Evolutionary conservation across 2,113 vertebrate species (phyloP).

Genomic region (Choloepus hoffmanni): DNA sequence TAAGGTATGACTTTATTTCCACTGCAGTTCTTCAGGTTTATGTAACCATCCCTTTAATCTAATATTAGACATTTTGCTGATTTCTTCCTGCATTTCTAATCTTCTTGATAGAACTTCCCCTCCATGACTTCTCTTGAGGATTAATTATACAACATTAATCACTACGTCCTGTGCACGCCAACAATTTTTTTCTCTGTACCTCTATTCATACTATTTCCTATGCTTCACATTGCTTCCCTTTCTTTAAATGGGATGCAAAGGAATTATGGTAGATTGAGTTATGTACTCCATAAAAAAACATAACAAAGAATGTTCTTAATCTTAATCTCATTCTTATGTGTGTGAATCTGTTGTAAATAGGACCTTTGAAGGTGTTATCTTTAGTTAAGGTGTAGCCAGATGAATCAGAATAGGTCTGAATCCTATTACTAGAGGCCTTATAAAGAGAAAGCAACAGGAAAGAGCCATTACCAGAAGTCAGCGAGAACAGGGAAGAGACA

Average conservation of each 20-base stretch:
- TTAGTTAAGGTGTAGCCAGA: no score
- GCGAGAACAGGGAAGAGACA: no score
- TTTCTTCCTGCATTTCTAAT: not conserved
- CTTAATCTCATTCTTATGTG: no score
- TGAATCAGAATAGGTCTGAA: no score
- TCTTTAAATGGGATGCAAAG: not conserved
- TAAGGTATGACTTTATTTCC: not conserved
- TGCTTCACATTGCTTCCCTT: not conserved
- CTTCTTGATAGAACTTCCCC: not conserved
- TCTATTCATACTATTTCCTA: not conserved
- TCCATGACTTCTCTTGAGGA: not conserved
- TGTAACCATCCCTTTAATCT: not conserved
- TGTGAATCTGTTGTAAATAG: no score
- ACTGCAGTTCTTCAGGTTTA: not conserved
- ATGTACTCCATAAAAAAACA: no score
- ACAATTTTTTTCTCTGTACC: not conserved
- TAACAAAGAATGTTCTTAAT: no score
- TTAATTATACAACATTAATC: not conserved
- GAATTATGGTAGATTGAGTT: no score
- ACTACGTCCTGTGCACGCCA: not conserved
- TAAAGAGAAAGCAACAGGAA: no score
- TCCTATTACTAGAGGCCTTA: no score
- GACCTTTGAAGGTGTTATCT: no score
- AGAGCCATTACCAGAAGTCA: no score
- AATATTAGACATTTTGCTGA: not conserved